A percentile compares a stretch with the other conserved stretches of the same genome.
phyloP scores from a whole-genome alignment of 2,797 vertebrate species.

The Brachyrhaphis roseni region DNA sequence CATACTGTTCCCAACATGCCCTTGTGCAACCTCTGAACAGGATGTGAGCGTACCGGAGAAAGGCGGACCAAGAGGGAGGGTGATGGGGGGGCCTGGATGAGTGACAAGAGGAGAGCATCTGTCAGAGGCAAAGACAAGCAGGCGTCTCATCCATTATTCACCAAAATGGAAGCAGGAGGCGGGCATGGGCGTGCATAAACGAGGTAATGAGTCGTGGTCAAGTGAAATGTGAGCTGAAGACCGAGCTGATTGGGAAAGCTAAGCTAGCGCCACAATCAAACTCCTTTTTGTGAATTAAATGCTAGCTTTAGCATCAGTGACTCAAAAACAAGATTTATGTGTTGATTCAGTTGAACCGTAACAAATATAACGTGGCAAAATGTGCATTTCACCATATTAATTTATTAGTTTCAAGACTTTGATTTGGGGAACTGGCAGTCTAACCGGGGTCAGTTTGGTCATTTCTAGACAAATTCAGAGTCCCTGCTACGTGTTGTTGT shows the following conservation, averaged over 20 bases:
- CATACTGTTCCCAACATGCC: constrained; percentile 28
- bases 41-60: constrained; percentile 23
- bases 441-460: neutral
- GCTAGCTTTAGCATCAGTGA: neutral
- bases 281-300: neutral
- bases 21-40: constrained; percentile 66
- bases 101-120: constrained; percentile 76
- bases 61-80: neutral
- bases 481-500: neutral
- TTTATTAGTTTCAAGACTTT: neutral
- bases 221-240: constrained; percentile 47
- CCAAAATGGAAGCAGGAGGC: constrained; percentile 44
- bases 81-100: constrained; percentile 53
- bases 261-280: neutral
- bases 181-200: constrained; percentile 19
- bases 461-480: neutral
- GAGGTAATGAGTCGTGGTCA: constrained; percentile 32
- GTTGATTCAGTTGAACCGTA: neutral
- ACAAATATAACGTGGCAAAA: neutral
- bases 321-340: neutral
- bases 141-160: constrained; percentile 78
- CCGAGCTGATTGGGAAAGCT: constrained; percentile 15
- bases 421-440: neutral
- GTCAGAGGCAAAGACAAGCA: constrained; percentile 60
- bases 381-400: neutral